phyloP scores from a whole-genome alignment of 2,113 vertebrate species.

The Sylvia atricapilla region DNA sequence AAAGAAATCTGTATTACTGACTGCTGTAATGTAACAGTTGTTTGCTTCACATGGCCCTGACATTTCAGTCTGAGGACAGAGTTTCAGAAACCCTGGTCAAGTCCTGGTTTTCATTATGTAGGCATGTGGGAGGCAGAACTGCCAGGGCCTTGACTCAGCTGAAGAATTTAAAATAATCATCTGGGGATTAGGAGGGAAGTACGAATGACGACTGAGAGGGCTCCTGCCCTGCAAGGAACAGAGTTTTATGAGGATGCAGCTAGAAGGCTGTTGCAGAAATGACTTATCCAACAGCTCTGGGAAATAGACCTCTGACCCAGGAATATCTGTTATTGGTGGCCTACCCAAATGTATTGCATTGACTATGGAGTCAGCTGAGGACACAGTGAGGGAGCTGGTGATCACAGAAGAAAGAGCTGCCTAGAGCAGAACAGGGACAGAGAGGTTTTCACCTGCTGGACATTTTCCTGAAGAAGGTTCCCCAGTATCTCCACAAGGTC shows the following conservation, averaged over 20 bases:
- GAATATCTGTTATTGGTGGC: background rate
- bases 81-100: conserved; percentile 27
- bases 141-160: conserved; percentile 30
- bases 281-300: background rate
- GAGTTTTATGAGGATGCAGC: background rate
- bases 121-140: background rate
- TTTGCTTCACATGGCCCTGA: conserved; percentile 22
- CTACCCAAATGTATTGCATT: background rate
- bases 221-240: background rate
- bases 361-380: background rate
- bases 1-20: background rate
- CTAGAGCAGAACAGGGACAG: background rate
- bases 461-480: conserved; percentile 89
- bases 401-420: background rate
- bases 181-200: conserved; percentile 12
- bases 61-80: conserved; percentile 6
- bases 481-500: conserved; percentile 92
- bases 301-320: background rate
- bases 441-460: conserved; percentile 78
- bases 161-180: conserved; percentile 29
- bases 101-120: conserved; percentile 19
- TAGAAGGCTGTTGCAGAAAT: background rate
- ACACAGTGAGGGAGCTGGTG: background rate
- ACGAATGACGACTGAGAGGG: background rate
- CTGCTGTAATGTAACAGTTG: background rate